Percentiles rank a stretch among this genome's conserved stretches.
phyloP scores from a whole-genome alignment of 1,140 invertebrate species.

The Drosophila ohnishii region DNA sequence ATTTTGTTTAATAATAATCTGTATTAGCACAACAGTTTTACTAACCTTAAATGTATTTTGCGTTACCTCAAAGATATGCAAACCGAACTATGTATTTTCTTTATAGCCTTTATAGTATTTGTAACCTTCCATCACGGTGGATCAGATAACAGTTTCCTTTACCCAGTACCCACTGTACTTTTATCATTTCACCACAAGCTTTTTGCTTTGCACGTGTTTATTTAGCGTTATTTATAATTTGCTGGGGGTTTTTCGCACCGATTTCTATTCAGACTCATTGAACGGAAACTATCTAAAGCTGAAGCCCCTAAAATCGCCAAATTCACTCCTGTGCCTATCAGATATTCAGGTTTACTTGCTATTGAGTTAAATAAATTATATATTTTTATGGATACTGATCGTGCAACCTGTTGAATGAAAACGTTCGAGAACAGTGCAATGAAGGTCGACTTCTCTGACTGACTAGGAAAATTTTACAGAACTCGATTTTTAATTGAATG shows the following conservation, averaged over 20 bases:
- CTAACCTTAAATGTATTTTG: neutral
- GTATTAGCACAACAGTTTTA: neutral
- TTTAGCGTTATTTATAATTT: constrained; percentile 21
- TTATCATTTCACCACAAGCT: constrained; percentile 64
- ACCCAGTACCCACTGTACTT: neutral
- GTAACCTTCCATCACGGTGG: too few species aligned
- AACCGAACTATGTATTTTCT: neutral
- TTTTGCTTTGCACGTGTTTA: constrained; percentile 56
- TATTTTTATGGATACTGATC: constrained; percentile 19
- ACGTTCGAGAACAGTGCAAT: constrained; percentile 7
- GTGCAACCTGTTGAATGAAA: neutral
- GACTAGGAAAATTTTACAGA: constrained; percentile 10
- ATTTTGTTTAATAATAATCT: neutral
- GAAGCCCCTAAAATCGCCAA: neutral
- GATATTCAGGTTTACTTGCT: neutral
- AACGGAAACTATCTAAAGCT: constrained; percentile 7
- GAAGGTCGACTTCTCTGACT: constrained; percentile 28
- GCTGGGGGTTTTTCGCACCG: neutral
- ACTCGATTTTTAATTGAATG: too few species aligned
- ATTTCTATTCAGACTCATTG: constrained; percentile 19
- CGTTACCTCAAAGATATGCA: neutral
- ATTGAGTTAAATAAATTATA: neutral
- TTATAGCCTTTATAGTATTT: neutral
- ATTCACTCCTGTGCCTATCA: neutral
- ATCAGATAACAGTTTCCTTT: neutral